A percentile compares a stretch with the other conserved stretches of the same genome.
Conservation (phyloP, 2,888 invertebrate genomes). For the Limulus polyphemus region DNA sequence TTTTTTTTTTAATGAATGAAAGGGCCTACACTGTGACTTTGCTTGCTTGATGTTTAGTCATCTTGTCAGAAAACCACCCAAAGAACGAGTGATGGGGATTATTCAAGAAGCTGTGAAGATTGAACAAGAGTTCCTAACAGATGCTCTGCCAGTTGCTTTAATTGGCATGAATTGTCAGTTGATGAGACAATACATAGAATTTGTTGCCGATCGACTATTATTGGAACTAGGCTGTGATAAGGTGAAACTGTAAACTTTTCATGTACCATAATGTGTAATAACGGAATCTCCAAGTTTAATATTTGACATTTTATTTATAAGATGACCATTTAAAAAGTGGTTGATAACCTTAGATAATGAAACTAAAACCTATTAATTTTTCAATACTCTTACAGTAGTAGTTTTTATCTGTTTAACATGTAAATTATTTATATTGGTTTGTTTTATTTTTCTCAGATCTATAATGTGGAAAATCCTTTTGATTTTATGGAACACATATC, state of each 20-base stretch:
- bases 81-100: conserved; percentile 62
- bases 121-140: conserved; percentile 95
- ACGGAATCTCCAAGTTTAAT: too few relatives aligned
- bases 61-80: conserved; percentile 75
- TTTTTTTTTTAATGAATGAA: conserved; percentile 12
- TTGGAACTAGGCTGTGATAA: conserved; percentile 75
- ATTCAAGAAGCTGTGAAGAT: conserved; percentile 85
- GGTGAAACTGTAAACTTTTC: conserved; percentile 40
- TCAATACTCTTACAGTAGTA: too few relatives aligned
- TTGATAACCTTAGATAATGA: too few relatives aligned
- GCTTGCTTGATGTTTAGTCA: conserved; percentile 88
- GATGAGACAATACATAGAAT: conserved; percentile 96
- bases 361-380: too few relatives aligned
- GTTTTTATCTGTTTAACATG: too few relatives aligned
- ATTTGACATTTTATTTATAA: too few relatives aligned
- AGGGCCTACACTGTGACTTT: conserved; percentile 96
- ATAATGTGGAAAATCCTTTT: conserved; percentile 86
- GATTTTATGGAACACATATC: conserved; percentile 99
- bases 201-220: conserved; percentile 93
- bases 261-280: too few relatives aligned
- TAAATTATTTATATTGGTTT: too few relatives aligned
- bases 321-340: too few relatives aligned
- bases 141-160: conserved; percentile 81
- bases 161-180: conserved; percentile 95
- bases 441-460: conserved; percentile 48